Percentiles rank a stretch among this genome's conserved stretches.
Evolutionary conservation across 92 coral and sea anemone genomes (phyloP).

Genomic region (Plumapathes pennacea): DNA sequence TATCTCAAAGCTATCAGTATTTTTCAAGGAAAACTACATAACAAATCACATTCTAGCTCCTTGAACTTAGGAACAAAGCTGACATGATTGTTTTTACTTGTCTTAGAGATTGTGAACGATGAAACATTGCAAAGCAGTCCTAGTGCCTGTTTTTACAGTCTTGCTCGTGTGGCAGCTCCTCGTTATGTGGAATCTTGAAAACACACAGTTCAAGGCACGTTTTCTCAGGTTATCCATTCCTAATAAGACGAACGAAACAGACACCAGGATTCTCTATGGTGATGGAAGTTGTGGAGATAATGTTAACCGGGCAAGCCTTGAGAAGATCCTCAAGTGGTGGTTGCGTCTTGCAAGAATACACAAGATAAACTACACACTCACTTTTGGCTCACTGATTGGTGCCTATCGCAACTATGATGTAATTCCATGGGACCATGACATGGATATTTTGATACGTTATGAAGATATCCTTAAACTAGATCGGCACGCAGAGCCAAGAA

Average conservation of each 20-base stretch:
- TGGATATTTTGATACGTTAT: constrained; percentile 18
- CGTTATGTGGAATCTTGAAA: too few relatives aligned
- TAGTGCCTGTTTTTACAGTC: too few relatives aligned
- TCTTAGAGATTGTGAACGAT: too few relatives aligned
- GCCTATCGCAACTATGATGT: constrained; percentile 25
- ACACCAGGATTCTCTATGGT: constrained; percentile 12
- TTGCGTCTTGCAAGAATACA: constrained; percentile 7
- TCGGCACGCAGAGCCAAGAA: constrained; percentile 31
- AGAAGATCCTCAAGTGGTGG: constrained; percentile 14
- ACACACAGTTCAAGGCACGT: too few relatives aligned
- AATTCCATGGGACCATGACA: constrained; percentile 41
- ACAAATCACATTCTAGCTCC: too few relatives aligned
- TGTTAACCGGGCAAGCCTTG: background rate
- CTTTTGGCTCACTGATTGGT: constrained; percentile 23
- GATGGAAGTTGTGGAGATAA: constrained; percentile 28
- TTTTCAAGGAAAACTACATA: too few relatives aligned
- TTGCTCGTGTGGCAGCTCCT: too few relatives aligned
- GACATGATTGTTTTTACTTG: too few relatives aligned
- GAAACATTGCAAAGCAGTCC: too few relatives aligned
- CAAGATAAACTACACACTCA: constrained; percentile 15
- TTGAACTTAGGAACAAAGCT: too few relatives aligned
- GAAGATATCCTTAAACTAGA: constrained; percentile 28
- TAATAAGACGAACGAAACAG: constrained; percentile 4
- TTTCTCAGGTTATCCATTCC: too few relatives aligned
- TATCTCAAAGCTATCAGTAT: too few relatives aligned